phyloP scores from a whole-genome alignment of 2,797 vertebrate species.

The Paramormyrops hopkinsi region DNA sequence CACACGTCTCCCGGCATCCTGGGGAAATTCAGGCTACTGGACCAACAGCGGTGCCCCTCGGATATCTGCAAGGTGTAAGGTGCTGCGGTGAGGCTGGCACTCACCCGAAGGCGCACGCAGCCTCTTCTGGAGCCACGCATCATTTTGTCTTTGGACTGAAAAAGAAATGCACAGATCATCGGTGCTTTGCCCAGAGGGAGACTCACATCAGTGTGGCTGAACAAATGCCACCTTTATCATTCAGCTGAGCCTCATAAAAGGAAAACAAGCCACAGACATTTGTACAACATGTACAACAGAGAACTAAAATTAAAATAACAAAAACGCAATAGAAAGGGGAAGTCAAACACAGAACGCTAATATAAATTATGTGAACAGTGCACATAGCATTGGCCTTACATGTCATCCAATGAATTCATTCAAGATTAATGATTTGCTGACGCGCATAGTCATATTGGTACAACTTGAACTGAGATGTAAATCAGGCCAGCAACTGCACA shows the following conservation, averaged over 20 bases:
- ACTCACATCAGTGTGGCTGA: neutral
- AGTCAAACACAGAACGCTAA: neutral
- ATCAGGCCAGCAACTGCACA: neutral
- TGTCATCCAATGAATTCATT: neutral
- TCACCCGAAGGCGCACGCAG: slow-evolving; percentile 93
- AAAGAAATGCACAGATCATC: slow-evolving; percentile 46
- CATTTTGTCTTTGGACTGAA: slow-evolving; percentile 99
- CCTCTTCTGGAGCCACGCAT: slow-evolving; percentile 98
- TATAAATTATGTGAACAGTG: neutral
- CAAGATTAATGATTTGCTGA: neutral
- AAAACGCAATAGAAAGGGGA: neutral
- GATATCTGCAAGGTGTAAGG: neutral
- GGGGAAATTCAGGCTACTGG: neutral
- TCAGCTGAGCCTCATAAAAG: neutral
- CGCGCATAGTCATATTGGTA: neutral
- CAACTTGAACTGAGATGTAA: neutral
- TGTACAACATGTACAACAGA: neutral
- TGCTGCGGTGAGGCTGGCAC: slow-evolving; percentile 37
- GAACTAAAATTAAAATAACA: neutral
- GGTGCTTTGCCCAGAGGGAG: neutral
- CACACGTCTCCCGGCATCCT: neutral
- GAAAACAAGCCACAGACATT: neutral
- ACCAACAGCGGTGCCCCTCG: neutral
- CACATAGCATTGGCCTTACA: neutral
- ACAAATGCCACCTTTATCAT: neutral